Percentiles rank a stretch among this genome's conserved stretches.
Evolutionary conservation across 2,797 vertebrate genomes (phyloP).

Genomic region (Gadopsis marmoratus): DNA sequence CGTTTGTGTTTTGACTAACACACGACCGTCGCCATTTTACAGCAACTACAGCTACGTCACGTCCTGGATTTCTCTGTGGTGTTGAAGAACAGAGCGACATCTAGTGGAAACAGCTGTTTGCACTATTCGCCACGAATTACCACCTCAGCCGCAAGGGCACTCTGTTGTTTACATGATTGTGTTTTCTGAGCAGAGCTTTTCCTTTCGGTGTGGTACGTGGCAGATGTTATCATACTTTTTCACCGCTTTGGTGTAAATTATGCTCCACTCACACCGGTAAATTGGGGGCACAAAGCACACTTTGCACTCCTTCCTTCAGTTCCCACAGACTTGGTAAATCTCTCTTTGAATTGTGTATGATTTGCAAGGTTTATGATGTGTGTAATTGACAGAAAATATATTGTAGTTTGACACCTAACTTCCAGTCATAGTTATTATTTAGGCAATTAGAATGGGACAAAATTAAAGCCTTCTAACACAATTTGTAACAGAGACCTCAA

Average conservation of each 20-base stretch:
- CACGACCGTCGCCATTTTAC: constrained; percentile 69
- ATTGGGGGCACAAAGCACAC: background rate
- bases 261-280: background rate
- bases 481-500: background rate
- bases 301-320: background rate
- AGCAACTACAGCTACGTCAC: constrained; percentile 39
- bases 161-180: no score
- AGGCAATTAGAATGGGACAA: background rate
- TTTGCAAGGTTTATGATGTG: background rate
- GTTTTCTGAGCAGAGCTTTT: background rate
- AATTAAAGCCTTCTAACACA: background rate
- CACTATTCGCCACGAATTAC: background rate
- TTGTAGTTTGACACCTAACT: background rate
- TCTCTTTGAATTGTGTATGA: background rate
- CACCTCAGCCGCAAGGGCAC: background rate
- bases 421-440: background rate
- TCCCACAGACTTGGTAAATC: background rate
- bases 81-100: constrained; percentile 20
- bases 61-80: constrained; percentile 28
- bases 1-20: constrained; percentile 50
- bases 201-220: background rate
- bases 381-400: background rate
- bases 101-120: constrained; percentile 9
- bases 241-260: background rate
- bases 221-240: background rate